Evolutionary conservation across 2,797 vertebrate genomes (phyloP).

Genomic region (Botia almorhae): DNA sequence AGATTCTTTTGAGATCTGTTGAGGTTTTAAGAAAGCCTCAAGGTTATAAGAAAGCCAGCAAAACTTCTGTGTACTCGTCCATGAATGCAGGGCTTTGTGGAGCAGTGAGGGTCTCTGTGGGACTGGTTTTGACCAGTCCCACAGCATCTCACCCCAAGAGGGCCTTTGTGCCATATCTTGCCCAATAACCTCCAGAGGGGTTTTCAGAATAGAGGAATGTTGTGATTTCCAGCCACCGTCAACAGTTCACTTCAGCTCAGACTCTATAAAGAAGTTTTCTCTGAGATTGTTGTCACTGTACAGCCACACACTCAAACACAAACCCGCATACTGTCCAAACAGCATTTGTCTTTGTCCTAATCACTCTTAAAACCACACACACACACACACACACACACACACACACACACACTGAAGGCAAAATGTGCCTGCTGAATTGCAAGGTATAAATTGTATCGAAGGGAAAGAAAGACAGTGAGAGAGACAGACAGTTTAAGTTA

Average conservation of each 20-base stretch:
- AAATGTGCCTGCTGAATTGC: constrained; percentile 3
- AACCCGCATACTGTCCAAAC: constrained; percentile 79
- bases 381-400: constrained; percentile 6
- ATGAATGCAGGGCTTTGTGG: constrained; percentile 80
- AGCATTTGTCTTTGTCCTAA: constrained; percentile 80
- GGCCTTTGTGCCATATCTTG: constrained; percentile 41
- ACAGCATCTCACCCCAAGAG: constrained; percentile 60
- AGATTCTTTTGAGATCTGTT: constrained; percentile 72
- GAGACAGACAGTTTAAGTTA: constrained; percentile 18
- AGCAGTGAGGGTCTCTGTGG: constrained; percentile 42
- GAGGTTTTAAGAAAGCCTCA: constrained; percentile 65
- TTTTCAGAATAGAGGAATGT: constrained; percentile 78
- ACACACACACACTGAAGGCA: constrained; percentile 10
- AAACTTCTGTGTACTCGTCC: constrained; percentile 63
- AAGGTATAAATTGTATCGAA: constrained; percentile 20
- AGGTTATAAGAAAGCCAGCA: constrained; percentile 66
- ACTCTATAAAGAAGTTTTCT: constrained; percentile 84
- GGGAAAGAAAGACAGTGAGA: constrained; percentile 3
- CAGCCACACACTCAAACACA: constrained; percentile 89
- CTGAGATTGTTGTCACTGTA: constrained; percentile 55
- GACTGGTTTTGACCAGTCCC: constrained; percentile 18
- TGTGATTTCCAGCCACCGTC: constrained; percentile 93
- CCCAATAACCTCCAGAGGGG: constrained; percentile 50
- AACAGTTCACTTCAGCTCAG: constrained; percentile 92
- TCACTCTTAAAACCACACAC: constrained; percentile 55